Evolutionary conservation across 2,797 vertebrate species (phyloP).

Genomic region (Ispidina picta): DNA sequence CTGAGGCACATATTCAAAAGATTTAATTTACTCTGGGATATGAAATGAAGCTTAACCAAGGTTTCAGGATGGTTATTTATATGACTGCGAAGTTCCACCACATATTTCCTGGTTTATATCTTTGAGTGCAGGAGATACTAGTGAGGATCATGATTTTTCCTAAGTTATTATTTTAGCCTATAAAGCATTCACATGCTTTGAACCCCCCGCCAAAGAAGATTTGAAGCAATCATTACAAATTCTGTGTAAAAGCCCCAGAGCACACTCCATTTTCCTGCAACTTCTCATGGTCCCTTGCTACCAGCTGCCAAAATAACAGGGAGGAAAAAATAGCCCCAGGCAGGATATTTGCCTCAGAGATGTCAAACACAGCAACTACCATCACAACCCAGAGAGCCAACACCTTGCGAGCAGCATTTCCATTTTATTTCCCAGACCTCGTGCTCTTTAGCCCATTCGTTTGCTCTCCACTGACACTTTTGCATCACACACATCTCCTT

Average conservation of each 20-base stretch:
- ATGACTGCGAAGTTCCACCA: background rate
- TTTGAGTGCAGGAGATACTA: background rate
- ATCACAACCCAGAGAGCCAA: background rate
- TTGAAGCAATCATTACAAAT: background rate
- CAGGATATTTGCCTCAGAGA: background rate
- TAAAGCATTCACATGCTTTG: background rate
- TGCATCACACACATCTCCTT: background rate
- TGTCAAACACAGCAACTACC: rapidly evolving
- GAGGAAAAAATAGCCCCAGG: background rate
- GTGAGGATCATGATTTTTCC: background rate
- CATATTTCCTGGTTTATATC: background rate
- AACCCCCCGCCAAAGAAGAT: background rate
- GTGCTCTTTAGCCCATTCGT: background rate
- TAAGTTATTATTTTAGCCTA: background rate
- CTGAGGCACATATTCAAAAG: background rate
- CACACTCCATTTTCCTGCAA: background rate
- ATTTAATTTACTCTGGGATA: background rate
- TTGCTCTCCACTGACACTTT: background rate
- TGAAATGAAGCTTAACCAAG: background rate
- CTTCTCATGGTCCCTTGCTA: background rate
- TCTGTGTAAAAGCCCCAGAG: background rate
- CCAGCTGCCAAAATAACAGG: background rate
- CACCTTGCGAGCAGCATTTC: background rate
- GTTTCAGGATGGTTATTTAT: background rate
- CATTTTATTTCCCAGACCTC: slow-evolving; percentile 39